These are phyloP conservation scores for Drosophila rellima DNA, from an alignment of 2,888 invertebrate genomes.

Conservation along the genomic window DNA sequence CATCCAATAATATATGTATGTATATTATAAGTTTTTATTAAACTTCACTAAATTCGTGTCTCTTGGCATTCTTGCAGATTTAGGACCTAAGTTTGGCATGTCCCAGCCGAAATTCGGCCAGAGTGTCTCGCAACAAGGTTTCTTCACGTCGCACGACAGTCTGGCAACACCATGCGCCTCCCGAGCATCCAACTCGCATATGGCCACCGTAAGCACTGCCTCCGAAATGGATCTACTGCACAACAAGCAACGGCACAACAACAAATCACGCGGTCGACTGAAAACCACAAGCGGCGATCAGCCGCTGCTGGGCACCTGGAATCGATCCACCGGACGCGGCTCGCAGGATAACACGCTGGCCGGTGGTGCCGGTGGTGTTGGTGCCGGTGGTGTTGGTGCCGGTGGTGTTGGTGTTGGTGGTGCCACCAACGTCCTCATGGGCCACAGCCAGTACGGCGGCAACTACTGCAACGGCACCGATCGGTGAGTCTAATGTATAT, in stretches of 20 bases:
- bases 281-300: slow-evolving; percentile 88
- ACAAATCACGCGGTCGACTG: slow-evolving; percentile 89
- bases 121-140: slow-evolving; percentile 87
- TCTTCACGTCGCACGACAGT: slow-evolving; percentile 91
- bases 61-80: slow-evolving; percentile 86
- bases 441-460: slow-evolving; percentile 88
- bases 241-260: slow-evolving; percentile 87
- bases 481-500: too few species aligned
- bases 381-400: slow-evolving; percentile 51
- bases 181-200: slow-evolving; percentile 87
- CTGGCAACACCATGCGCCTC: slow-evolving; percentile 90
- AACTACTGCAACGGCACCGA: slow-evolving; percentile 90
- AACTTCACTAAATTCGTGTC: not conserved
- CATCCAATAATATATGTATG: too few species aligned
- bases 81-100: slow-evolving; percentile 93
- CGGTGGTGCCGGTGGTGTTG: slow-evolving; percentile 75
- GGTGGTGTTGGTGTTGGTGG: slow-evolving; percentile 69
- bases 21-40: too few species aligned
- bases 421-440: slow-evolving; percentile 82
- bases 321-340: slow-evolving; percentile 87
- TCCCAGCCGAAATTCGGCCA: slow-evolving; percentile 87
- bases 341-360: slow-evolving; percentile 87
- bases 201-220: slow-evolving; percentile 87
- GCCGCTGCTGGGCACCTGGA: slow-evolving; percentile 91
- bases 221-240: slow-evolving; percentile 90